Evolutionary conservation across 37 sponge, comb jelly and placozoan genomes (phyloP).

Genomic region (Theonella swinhoei): DNA sequence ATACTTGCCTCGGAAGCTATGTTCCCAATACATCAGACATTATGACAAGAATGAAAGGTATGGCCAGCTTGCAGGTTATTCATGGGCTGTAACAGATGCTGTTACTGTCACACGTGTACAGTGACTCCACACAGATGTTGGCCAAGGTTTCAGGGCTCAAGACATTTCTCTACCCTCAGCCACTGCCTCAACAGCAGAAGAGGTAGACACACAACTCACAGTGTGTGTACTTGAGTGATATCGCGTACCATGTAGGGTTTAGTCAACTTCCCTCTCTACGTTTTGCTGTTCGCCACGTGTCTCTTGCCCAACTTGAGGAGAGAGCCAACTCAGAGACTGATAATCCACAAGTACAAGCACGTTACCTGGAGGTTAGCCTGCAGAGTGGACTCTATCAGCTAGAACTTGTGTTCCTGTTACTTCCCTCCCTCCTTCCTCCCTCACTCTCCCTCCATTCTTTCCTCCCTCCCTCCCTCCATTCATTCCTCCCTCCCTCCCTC

Average conservation of each 20-base stretch:
- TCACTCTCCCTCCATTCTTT: neutral
- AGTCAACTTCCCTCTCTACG: neutral
- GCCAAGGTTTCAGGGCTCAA: neutral
- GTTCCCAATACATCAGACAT: neutral
- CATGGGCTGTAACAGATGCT: too few relatives aligned
- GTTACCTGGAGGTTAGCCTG: conserved; percentile 62
- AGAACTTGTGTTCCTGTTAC: neutral
- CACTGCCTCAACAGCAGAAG: neutral
- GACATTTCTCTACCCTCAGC: neutral
- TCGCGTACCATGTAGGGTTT: neutral
- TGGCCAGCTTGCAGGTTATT: too few relatives aligned
- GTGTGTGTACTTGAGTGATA: too few relatives aligned
- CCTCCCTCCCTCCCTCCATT: conserved; percentile 3
- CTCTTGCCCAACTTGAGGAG: conserved; percentile 54
- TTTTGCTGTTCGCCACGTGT: neutral
- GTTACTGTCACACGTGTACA: neutral
- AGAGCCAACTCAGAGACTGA: conserved; percentile 77
- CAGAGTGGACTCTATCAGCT: neutral
- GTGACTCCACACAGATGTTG: neutral
- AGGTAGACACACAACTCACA: too few relatives aligned
- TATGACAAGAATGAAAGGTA: neutral
- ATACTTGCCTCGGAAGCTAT: neutral
- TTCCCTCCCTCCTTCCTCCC: conserved; percentile 3
- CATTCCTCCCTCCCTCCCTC: neutral
- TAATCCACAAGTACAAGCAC: conserved; percentile 61